Evolutionary conservation across 30 jellyfish, hydroid and myxozoan genomes (phyloP).

Genomic region (Aurelia aurita): DNA sequence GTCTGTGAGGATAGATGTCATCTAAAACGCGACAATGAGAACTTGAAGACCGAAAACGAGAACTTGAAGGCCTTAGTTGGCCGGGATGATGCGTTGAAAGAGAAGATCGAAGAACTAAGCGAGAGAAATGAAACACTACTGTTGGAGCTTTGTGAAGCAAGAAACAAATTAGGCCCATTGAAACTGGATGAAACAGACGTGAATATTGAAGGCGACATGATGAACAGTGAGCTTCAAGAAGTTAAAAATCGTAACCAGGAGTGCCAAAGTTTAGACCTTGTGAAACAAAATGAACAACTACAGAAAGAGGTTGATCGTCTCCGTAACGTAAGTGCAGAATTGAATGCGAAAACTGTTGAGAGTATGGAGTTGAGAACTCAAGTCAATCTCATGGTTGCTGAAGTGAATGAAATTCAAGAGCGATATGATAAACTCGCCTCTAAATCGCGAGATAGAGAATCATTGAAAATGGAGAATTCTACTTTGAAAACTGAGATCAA

Average conservation of each 20-base stretch:
- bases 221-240: too few relatives aligned
- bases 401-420: not conserved
- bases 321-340: too few relatives aligned
- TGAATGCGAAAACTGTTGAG: not conserved
- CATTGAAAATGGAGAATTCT: not conserved
- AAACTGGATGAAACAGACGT: too few relatives aligned
- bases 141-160: too few relatives aligned
- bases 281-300: too few relatives aligned
- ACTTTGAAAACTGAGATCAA: not conserved
- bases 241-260: too few relatives aligned
- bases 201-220: not conserved
- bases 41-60: slow-evolving; percentile 16
- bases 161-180: too few relatives aligned
- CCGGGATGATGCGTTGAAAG: slow-evolving; percentile 25
- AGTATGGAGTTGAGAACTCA: not conserved
- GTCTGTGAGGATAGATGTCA: not conserved
- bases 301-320: not conserved
- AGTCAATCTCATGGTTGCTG: not conserved
- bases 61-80: slow-evolving; percentile 9
- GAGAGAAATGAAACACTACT: not conserved
- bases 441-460: not conserved
- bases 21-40: not conserved
- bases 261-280: too few relatives aligned
- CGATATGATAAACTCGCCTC: not conserved
- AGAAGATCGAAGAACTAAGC: slow-evolving; percentile 21